Percentiles rank a stretch among this genome's conserved stretches.
These are phyloP conservation scores for Agriotes lineatus DNA, from an alignment of 2,888 invertebrate genomes.

Conservation along the genomic window DNA sequence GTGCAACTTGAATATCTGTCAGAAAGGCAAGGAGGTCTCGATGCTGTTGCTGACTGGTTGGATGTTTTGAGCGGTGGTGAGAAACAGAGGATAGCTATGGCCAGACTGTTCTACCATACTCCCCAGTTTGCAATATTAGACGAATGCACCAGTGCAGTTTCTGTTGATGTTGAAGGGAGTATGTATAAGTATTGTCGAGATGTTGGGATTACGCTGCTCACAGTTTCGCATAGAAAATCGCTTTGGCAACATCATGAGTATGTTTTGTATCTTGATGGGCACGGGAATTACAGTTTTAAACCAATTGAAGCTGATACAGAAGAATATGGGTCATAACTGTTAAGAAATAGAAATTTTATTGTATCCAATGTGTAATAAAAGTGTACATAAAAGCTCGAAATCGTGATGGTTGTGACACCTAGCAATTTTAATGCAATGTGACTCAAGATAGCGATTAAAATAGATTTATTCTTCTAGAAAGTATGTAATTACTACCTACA, in stretches of 20 bases:
- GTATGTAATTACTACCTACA: too few relatives aligned
- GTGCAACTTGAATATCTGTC: constrained; percentile 90
- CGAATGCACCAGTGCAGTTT: constrained; percentile 98
- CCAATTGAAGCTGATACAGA: constrained; percentile 87
- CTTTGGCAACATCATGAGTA: constrained; percentile 98
- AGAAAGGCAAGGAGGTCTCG: constrained; percentile 88
- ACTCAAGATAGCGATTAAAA: too few relatives aligned
- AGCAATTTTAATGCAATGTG: too few relatives aligned
- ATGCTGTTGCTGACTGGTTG: constrained; percentile 97
- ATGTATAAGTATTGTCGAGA: constrained; percentile 96
- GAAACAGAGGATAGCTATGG: constrained; percentile 99
- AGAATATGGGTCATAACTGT: constrained; percentile 91
- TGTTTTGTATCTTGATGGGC: constrained; percentile 95
- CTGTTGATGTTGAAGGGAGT: constrained; percentile 96
- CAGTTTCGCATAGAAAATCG: constrained; percentile 96
- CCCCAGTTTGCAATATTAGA: constrained; percentile 99
- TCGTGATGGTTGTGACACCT: too few relatives aligned
- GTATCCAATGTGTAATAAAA: neutral
- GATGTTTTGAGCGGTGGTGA: constrained; percentile 98
- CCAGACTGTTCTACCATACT: constrained; percentile 94
- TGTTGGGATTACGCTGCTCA: constrained; percentile 92
- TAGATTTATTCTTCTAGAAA: too few relatives aligned
- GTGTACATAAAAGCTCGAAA: too few relatives aligned
- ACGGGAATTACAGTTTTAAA: constrained; percentile 89
- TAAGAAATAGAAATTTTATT: neutral